Conservation (phyloP, 2,888 invertebrate genomes). For the Parasteatoda lunata region DNA sequence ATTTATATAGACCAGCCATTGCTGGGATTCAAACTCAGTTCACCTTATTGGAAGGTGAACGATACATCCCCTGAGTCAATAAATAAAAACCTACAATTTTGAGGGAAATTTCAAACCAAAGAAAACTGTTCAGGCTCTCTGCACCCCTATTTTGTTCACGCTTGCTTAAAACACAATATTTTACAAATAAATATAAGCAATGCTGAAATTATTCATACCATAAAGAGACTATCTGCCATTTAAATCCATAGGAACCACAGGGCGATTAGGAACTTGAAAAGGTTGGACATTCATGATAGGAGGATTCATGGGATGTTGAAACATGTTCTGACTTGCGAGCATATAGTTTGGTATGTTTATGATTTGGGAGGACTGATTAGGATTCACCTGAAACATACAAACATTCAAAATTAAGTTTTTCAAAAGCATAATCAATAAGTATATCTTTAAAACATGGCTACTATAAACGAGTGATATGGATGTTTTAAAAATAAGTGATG, state of each 20-base stretch:
- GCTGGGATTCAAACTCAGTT: too few relatives aligned
- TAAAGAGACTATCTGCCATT: neutral
- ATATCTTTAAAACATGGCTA: neutral
- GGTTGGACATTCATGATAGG: slow-evolving; percentile 45
- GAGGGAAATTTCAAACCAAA: too few relatives aligned
- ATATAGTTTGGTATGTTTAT: slow-evolving; percentile 38
- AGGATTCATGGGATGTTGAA: neutral
- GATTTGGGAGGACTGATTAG: slow-evolving; percentile 36
- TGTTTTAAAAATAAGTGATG: neutral
- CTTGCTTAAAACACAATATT: too few relatives aligned
- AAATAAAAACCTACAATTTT: too few relatives aligned
- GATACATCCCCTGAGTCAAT: too few relatives aligned
- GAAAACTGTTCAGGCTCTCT: too few relatives aligned
- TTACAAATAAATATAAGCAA: too few relatives aligned
- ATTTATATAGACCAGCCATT: too few relatives aligned
- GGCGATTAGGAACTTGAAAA: slow-evolving; percentile 12
- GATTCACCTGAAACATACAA: slow-evolving; percentile 21
- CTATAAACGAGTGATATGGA: neutral
- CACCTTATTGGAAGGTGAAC: too few relatives aligned
- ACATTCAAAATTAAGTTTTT: neutral
- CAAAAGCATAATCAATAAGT: neutral
- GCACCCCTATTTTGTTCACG: too few relatives aligned
- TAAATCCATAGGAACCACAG: neutral
- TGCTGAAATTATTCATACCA: neutral
- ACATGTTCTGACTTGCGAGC: slow-evolving; percentile 19